A percentile compares a stretch with the other conserved stretches of the same genome.
Evolutionary conservation across 2,797 vertebrate genomes (phyloP).

Genomic region (Arrhamphus sclerolepis): DNA sequence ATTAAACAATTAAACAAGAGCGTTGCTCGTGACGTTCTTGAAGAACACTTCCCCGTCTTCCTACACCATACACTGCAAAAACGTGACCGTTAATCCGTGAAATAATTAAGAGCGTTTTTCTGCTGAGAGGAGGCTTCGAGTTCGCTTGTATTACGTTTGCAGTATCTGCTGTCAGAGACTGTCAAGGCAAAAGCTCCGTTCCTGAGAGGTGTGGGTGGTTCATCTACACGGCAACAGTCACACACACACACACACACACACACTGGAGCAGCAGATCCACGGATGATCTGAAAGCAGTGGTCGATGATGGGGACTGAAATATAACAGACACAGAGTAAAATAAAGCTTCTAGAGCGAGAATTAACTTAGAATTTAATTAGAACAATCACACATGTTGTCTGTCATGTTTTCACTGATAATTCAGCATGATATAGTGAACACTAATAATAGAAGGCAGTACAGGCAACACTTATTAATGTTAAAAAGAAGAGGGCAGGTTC

Average conservation of each 20-base stretch:
- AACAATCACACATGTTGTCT: too few relatives aligned
- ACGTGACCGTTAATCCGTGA: slow-evolving; percentile 13
- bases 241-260: slow-evolving; percentile 30
- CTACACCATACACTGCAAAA: neutral
- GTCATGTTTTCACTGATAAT: too few relatives aligned
- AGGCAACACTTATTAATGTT: too few relatives aligned
- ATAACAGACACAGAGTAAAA: neutral
- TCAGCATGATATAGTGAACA: too few relatives aligned
- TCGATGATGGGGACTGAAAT: slow-evolving; percentile 2
- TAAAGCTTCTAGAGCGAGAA: neutral
- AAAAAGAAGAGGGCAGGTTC: too few relatives aligned
- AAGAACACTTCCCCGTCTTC: slow-evolving; percentile 12
- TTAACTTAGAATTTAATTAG: too few relatives aligned
- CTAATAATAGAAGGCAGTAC: too few relatives aligned
- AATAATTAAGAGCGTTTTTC: slow-evolving; percentile 36
- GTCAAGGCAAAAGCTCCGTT: slow-evolving; percentile 10
- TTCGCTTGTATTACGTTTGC: slow-evolving; percentile 9
- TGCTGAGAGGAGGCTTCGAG: slow-evolving; percentile 12
- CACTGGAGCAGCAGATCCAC: slow-evolving; percentile 19
- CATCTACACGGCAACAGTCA: slow-evolving; percentile 36
- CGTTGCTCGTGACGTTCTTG: slow-evolving; percentile 29
- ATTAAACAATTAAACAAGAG: slow-evolving; percentile 24
- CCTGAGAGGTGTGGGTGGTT: slow-evolving; percentile 41
- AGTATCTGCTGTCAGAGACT: slow-evolving; percentile 17
- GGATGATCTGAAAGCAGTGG: slow-evolving; percentile 31